Evolutionary conservation across 1,140 invertebrate species (phyloP), one percentile per base, ranked within the genome.

Genomic region (Drosophila bocki): DNA sequence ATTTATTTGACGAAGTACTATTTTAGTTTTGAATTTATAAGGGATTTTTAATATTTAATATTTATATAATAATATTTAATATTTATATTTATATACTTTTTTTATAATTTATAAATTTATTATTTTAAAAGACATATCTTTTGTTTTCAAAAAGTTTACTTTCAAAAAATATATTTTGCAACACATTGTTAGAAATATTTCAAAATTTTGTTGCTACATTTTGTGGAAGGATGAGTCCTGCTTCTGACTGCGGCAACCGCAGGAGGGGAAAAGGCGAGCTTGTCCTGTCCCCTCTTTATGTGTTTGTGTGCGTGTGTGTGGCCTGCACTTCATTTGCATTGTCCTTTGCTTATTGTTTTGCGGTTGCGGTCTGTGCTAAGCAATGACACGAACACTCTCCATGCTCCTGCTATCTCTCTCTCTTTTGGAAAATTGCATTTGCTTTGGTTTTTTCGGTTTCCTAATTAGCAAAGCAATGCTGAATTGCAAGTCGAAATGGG

Each of bases 341-440:
- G 83, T 77, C 54, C 76, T 82, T 56, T 70, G 76, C 79, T 77
- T 87, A 87, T 87, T 87, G 83, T 80, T 76, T 71, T 87, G 83
- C 71, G 79, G 82, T 82, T 86, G 71, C 51, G 78, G 83, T 74
- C 62, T 76, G 65, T 80, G 79, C 79, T 87, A 72, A 87, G 79
- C 82, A 71, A 81, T 51, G 69, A 62, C 62, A 68, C 48, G 42
- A 48, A 62, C 79, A 44, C 54, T 26, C 54, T 37, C 29, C 44
- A 33, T 17, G 8, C 67, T n/a, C 7, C 8, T 15, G 15, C 26
- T 15, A 7, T 22, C 42, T 17, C 47, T 33, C 1, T 26, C 57
- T 32, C 4, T 22, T 13, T 22, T 63, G 57, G 70, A 82, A 85
- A 86, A 87, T 86, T 87, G 83, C 83, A 86, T 86, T 86, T 82